Evolutionary conservation across 2,797 vertebrate genomes (phyloP).

Genomic region (Cygnus olor): DNA sequence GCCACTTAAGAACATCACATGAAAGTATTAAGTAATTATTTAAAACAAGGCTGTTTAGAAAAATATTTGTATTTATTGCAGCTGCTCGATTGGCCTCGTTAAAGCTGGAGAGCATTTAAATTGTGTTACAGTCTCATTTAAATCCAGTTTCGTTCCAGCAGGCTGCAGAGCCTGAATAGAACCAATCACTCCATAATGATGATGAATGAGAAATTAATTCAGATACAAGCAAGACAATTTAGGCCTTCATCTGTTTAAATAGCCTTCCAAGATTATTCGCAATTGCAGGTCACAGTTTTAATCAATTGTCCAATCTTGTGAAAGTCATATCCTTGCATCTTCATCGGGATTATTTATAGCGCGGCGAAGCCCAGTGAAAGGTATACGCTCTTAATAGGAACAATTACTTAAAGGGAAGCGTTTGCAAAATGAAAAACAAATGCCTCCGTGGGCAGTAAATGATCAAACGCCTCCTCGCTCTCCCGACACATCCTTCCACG

Average conservation of each 20-base stretch:
- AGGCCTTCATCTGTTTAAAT: conserved; percentile 99
- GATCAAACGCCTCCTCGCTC: conserved; percentile 63
- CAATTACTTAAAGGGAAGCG: conserved; percentile 82
- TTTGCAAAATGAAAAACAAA: conserved; percentile 82
- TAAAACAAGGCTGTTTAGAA: conserved; percentile 83
- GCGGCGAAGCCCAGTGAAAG: conserved; percentile 81
- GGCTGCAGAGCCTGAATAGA: conserved; percentile 91
- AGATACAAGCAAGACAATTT: conserved; percentile 98
- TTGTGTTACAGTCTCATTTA: conserved; percentile 97
- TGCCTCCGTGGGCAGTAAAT: conserved; percentile 73
- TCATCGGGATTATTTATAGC: conserved; percentile 97
- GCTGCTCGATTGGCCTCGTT: conserved; percentile 88
- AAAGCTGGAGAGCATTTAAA: conserved; percentile 88
- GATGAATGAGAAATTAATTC: conserved; percentile 99
- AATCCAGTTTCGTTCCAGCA: conserved; percentile 88
- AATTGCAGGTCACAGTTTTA: conserved; percentile 97
- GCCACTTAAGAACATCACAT: conserved; percentile 78
- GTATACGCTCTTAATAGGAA: conserved; percentile 79
- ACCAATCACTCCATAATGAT: conserved; percentile 97
- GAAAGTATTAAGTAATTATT: conserved; percentile 85
- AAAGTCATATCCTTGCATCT: conserved; percentile 95
- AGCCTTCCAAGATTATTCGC: conserved; percentile 97
- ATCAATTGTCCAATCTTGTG: conserved; percentile 96
- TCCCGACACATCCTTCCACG: conserved; percentile 18
- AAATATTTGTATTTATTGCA: conserved; percentile 91